phyloP scores from a whole-genome alignment of 1,140 invertebrate species.

The Drosophila repleta region DNA sequence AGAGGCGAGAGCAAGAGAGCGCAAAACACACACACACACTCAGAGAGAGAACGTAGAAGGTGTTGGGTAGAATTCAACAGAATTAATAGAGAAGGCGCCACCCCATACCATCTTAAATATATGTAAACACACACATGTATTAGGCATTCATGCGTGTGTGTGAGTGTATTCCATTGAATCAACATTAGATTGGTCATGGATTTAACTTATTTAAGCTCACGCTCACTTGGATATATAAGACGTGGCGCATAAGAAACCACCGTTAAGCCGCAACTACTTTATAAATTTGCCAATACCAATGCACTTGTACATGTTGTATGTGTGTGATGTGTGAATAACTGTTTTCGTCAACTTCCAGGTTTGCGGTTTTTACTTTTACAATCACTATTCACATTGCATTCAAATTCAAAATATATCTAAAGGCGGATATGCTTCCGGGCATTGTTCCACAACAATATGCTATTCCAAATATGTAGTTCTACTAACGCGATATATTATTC shows the following conservation, averaged over 20 bases:
- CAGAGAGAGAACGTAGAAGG: background rate
- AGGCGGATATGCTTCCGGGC: constrained; percentile 6
- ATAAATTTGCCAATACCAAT: constrained; percentile 18
- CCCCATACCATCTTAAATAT: constrained; percentile 18
- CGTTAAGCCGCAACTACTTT: constrained; percentile 38
- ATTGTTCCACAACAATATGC: constrained; percentile 17
- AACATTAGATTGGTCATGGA: constrained; percentile 43
- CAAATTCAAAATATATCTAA: constrained; percentile 9
- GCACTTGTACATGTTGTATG: constrained; percentile 7
- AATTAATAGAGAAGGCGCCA: constrained; percentile 42
- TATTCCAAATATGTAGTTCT: constrained; percentile 24
- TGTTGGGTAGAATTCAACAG: constrained; percentile 8
- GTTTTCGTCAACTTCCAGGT: background rate
- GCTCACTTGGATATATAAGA: constrained; percentile 29
- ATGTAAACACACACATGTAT: constrained; percentile 12
- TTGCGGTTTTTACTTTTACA: background rate
- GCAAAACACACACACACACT: too few species aligned
- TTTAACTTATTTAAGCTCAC: constrained; percentile 17
- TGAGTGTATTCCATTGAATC: background rate
- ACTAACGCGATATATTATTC: constrained; percentile 14
- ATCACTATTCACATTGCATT: background rate
- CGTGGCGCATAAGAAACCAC: constrained; percentile 52
- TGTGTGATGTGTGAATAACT: constrained; percentile 41
- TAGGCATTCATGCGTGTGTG: background rate
- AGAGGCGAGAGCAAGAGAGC: constrained; percentile 9